Percentiles rank a stretch among this genome's conserved stretches.
phyloP scores from a whole-genome alignment of 2,113 vertebrate species.

The Stercorarius parasiticus region DNA sequence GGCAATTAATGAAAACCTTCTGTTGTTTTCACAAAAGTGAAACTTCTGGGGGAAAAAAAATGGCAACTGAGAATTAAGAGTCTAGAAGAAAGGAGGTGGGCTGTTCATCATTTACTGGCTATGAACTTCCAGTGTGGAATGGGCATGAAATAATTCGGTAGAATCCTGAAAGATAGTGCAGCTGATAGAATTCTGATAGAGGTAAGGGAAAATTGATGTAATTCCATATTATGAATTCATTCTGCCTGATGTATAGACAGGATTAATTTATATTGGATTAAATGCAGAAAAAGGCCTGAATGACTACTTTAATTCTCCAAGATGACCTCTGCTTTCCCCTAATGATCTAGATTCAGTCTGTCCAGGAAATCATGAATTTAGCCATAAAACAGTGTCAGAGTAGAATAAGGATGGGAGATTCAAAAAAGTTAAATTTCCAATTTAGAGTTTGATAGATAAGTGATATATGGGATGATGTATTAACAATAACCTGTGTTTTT shows the following conservation, averaged over 20 bases:
- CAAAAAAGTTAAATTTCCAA: background rate
- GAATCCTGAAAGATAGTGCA: background rate
- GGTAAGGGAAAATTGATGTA: background rate
- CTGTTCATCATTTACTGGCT: background rate
- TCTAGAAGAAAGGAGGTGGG: background rate
- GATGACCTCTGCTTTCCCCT: background rate
- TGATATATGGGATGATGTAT: background rate
- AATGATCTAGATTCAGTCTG: background rate
- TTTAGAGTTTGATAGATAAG: background rate
- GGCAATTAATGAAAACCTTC: background rate
- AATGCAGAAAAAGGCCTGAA: background rate
- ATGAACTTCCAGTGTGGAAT: background rate
- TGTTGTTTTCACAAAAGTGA: background rate
- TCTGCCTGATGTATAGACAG: background rate
- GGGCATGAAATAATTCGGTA: background rate
- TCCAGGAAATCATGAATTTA: background rate
- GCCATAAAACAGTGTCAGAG: background rate
- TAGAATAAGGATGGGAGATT: background rate
- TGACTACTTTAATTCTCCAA: background rate
- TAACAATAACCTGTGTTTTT: background rate
- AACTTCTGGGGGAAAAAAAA: accelerated
- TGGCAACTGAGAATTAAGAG: background rate
- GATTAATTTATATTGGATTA: background rate
- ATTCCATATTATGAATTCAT: background rate
- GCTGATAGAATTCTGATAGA: background rate